phyloP scores from a whole-genome alignment of 1,140 invertebrate species.

The Bombus fervidus region DNA sequence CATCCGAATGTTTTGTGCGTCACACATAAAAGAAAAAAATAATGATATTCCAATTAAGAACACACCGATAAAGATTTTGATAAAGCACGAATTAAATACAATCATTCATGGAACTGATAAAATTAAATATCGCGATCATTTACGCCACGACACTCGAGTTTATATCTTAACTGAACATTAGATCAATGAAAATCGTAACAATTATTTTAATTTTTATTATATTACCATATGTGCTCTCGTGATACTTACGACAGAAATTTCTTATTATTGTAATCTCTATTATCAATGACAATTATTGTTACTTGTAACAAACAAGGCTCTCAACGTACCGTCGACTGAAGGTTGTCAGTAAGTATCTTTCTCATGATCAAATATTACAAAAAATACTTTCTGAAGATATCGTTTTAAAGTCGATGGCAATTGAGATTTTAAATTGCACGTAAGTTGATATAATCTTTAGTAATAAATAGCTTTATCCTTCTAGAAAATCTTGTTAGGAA shows the following conservation, averaged over 20 bases:
- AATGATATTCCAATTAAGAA: slow-evolving; percentile 23
- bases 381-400: not conserved
- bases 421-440: not conserved
- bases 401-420: not conserved
- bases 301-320: not conserved
- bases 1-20: too few species aligned
- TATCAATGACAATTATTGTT: not conserved
- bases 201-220: not conserved
- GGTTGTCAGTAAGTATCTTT: not conserved
- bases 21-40: not conserved
- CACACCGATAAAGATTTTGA: slow-evolving; percentile 42
- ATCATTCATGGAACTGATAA: slow-evolving; percentile 3
- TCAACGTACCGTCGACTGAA: not conserved
- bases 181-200: not conserved
- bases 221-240: not conserved
- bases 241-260: not conserved
- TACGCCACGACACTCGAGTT: not conserved
- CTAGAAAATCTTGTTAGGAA: not conserved
- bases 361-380: not conserved
- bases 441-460: not conserved
- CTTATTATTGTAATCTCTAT: not conserved
- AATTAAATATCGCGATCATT: slow-evolving; percentile 21
- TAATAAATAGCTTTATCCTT: not conserved
- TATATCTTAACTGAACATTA: not conserved
- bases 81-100: slow-evolving; percentile 42